phyloP scores from a whole-genome alignment of 2,113 vertebrate species.

The Lepus americanus region DNA sequence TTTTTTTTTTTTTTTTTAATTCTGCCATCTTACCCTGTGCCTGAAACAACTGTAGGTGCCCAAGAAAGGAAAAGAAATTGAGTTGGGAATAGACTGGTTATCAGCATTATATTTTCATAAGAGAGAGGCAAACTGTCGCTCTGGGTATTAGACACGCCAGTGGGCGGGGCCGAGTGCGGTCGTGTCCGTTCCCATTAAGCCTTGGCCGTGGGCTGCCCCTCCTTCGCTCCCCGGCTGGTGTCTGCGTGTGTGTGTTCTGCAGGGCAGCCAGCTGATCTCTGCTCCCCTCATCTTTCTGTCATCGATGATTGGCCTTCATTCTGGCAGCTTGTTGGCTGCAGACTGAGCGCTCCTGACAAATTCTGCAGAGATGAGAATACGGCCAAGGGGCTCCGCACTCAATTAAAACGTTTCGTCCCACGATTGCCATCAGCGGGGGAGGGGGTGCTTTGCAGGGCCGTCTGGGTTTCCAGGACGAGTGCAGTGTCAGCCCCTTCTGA shows the following conservation, averaged over 20 bases:
- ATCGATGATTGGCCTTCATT: slow-evolving; percentile 82
- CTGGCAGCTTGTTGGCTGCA: slow-evolving; percentile 86
- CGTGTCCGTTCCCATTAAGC: slow-evolving; percentile 19
- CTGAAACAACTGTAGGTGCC: background rate
- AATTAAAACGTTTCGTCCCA: slow-evolving; percentile 86
- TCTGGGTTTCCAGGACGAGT: slow-evolving; percentile 75
- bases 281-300: slow-evolving; percentile 83
- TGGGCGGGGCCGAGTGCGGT: slow-evolving; percentile 10
- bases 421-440: slow-evolving; percentile 76
- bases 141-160: slow-evolving; percentile 17
- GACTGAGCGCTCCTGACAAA: slow-evolving; percentile 82
- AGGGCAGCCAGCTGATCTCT: slow-evolving; percentile 73
- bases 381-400: slow-evolving; percentile 81
- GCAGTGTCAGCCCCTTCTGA: slow-evolving; percentile 61
- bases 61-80: background rate
- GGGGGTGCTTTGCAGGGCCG: slow-evolving; percentile 69
- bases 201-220: slow-evolving; percentile 56
- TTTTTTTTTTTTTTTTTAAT: background rate
- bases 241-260: slow-evolving; percentile 68
- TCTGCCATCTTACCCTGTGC: background rate
- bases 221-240: slow-evolving; percentile 61
- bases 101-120: slow-evolving; percentile 3
- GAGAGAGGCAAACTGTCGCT: slow-evolving; percentile 4
- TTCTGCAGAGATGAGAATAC: slow-evolving; percentile 83
- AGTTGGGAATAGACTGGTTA: background rate